Evolutionary conservation across 1,140 invertebrate genomes (phyloP), one percentile per base, ranked within the genome.

Genomic region (Lucilia sericata): DNA sequence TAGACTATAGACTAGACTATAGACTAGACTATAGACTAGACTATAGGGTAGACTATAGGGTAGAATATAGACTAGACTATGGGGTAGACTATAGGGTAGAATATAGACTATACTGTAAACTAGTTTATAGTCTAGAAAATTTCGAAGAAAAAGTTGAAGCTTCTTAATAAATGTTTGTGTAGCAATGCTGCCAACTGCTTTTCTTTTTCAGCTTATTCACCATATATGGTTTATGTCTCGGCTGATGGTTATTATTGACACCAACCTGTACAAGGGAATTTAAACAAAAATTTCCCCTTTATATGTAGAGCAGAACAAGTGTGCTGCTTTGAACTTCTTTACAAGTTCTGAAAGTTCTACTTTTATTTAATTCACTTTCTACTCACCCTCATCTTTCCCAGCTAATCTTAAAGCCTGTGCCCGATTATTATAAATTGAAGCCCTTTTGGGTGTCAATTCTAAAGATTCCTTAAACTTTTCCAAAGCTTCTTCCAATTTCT

Each of bases 371-470:
- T 7, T 55, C 13, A 55, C 14, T 0, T n/a, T 12, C 10, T 55
- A 85, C 84, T 92, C 92, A 96, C 96, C 94, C 88, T 94, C 86
- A 86, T 93, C 92, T 82, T 94, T 92, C 84, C 93, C 93, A 75
- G 93, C 91, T n/a, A 97, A 92, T 82, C 96, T 91, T 10, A 94
- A 91, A 3, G 94, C 93, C 88, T 98, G 96, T 0, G 96, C 96
- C 84, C 96, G 91, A 88, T 97, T 97, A 89, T 97, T 98, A 86
- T 95, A 95, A 5, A 94, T 91, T 0, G 96, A 95, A 3, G 96
- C 92, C 42, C 92, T 92, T 34, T 91, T 84, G 0, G 94, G 94
- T 60, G 92, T 87, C 74, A 93, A 87, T 19, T 92, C 84, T 19
- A 96, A 92, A 1, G 95, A 94, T 86, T 93, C 86, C 12, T 91